Evolutionary conservation across 2,113 vertebrate species (phyloP).

Genomic region (Phrynosoma blainvillii): DNA sequence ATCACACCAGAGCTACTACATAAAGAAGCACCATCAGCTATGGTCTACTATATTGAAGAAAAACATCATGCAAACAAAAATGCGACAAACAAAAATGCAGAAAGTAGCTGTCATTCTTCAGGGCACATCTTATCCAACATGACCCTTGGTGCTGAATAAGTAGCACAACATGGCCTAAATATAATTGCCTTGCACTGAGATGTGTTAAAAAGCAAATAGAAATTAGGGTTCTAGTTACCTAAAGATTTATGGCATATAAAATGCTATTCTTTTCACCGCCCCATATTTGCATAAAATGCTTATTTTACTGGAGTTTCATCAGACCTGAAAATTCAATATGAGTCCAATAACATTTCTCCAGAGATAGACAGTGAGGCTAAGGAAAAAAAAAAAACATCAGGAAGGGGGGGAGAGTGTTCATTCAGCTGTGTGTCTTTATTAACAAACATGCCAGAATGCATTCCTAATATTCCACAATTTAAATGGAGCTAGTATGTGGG

Average conservation of each 20-base stretch:
- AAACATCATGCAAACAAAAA: neutral
- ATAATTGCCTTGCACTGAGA: constrained; percentile 44
- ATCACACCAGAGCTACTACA: neutral
- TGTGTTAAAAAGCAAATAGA: constrained; percentile 24
- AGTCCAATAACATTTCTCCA: constrained; percentile 42
- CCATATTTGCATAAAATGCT: constrained; percentile 53
- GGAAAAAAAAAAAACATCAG: neutral
- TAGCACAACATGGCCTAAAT: constrained; percentile 14
- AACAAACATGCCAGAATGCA: constrained; percentile 25
- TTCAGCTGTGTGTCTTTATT: constrained; percentile 40
- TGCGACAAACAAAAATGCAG: neutral
- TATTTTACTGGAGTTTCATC: constrained; percentile 46
- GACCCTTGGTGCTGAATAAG: constrained; percentile 2
- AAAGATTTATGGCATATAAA: constrained; percentile 22
- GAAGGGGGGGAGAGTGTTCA: fast-evolving
- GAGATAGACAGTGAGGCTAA: constrained; percentile 39
- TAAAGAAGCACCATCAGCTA: neutral
- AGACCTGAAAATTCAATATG: constrained; percentile 53
- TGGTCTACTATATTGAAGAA: neutral
- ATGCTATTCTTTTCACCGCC: neutral
- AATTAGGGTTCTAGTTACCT: neutral
- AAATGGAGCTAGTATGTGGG: neutral
- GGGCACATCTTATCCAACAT: constrained; percentile 25
- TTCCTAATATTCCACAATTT: neutral
- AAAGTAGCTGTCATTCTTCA: neutral